A percentile compares a stretch with the other conserved stretches of the same genome.
Evolutionary conservation across 1,140 invertebrate genomes (phyloP).

Genomic region (Drosophila truncata): DNA sequence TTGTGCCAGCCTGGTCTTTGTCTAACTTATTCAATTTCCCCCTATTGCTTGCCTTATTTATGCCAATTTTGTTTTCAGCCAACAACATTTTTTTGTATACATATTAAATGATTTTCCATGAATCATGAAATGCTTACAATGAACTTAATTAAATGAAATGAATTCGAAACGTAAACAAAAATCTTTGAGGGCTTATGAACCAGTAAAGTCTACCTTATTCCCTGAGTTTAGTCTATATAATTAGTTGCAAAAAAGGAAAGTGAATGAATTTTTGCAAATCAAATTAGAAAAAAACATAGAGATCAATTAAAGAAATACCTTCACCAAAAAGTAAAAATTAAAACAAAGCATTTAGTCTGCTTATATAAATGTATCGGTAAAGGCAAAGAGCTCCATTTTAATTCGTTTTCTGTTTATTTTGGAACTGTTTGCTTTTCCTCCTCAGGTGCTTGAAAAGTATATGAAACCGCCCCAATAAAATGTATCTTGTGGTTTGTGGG

Average conservation of each 20-base stretch:
- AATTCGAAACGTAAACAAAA: conserved; percentile 14
- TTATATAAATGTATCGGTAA: too few relatives aligned
- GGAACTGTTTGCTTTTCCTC: neutral
- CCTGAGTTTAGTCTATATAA: neutral
- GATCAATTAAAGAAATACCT: neutral
- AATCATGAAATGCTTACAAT: conserved; percentile 18
- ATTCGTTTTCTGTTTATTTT: conserved; percentile 7
- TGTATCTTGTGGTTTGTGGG: neutral
- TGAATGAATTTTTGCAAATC: neutral
- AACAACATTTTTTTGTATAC: conserved; percentile 29
- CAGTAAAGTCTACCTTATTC: neutral
- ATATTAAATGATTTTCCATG: conserved; percentile 21
- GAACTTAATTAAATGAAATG: conserved; percentile 3
- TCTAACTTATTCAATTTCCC: neutral
- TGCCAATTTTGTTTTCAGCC: conserved; percentile 4
- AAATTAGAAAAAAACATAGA: neutral
- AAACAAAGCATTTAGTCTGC: neutral
- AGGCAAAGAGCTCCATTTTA: neutral
- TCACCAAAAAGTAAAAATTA: neutral
- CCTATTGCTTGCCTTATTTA: neutral
- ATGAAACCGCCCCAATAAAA: neutral
- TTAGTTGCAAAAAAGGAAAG: neutral
- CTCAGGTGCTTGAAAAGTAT: neutral
- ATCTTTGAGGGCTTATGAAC: neutral
- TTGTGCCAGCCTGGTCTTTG: neutral